phyloP scores from a whole-genome alignment of 2,888 invertebrate species.

The Prosopocoilus inquinatus region DNA sequence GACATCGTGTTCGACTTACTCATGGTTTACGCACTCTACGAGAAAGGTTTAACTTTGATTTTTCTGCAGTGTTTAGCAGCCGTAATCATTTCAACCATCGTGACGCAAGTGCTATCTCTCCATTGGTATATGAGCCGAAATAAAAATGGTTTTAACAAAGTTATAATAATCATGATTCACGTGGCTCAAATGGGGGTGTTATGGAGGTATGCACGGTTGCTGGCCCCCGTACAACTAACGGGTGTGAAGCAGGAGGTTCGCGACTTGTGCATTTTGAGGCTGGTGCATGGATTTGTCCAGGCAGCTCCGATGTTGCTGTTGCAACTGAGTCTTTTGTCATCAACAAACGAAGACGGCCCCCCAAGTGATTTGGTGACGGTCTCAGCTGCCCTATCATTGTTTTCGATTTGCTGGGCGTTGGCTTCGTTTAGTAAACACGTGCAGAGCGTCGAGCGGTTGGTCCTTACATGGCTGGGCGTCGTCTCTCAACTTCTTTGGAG shows the following conservation, averaged over 20 bases:
- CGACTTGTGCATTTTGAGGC: constrained; percentile 71
- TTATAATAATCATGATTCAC: constrained; percentile 61
- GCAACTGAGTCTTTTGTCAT: constrained; percentile 69
- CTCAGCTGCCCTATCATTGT: constrained; percentile 76
- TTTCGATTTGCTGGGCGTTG: constrained; percentile 87
- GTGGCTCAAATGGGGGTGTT: constrained; percentile 69
- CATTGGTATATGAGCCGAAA: constrained; percentile 67
- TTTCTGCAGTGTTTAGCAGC: constrained; percentile 69
- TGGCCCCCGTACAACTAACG: constrained; percentile 78
- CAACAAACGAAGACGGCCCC: constrained; percentile 53
- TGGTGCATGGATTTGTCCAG: constrained; percentile 82
- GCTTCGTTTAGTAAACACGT: constrained; percentile 90
- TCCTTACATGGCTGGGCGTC: constrained; percentile 52
- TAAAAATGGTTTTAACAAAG: constrained; percentile 50
- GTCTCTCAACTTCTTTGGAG: constrained; percentile 71
- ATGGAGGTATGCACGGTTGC: constrained; percentile 81
- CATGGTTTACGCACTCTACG: constrained; percentile 79
- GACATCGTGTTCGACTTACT: constrained; percentile 87
- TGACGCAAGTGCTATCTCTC: constrained; percentile 73
- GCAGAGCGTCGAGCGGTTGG: constrained; percentile 79
- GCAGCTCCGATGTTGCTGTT: constrained; percentile 85
- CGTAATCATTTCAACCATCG: constrained; percentile 69
- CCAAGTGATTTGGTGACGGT: constrained; percentile 77
- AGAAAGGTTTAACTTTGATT: constrained; percentile 62
- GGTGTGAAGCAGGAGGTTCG: constrained; percentile 81